These are phyloP conservation scores for Mus spretus DNA, from an alignment of 2,797 vertebrate species.

Conservation along the genomic window DNA sequence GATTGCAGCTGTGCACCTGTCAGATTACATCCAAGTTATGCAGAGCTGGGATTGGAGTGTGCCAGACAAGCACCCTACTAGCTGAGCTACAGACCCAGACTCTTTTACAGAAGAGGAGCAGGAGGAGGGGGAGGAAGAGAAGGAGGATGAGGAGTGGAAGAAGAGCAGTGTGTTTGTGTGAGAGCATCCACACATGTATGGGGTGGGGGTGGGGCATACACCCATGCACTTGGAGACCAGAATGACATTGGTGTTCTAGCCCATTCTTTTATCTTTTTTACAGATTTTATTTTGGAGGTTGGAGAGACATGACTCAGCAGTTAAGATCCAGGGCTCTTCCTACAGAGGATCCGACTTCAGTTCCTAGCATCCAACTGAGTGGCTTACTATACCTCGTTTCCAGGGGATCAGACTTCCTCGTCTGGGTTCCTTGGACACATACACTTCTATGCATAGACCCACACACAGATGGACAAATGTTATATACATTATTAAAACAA, in stretches of 20 bases:
- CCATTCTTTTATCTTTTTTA: not conserved
- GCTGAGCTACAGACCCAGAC: not conserved
- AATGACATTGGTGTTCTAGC: not conserved
- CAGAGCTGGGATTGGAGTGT: not conserved
- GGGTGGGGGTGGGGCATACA: too few species aligned
- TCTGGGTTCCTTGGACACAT: not conserved
- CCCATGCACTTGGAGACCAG: not conserved
- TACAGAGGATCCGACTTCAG: not conserved
- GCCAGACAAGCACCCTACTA: not conserved
- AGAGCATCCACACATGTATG: not conserved
- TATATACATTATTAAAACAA: not conserved
- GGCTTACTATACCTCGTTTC: not conserved
- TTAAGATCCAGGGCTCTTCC: not conserved
- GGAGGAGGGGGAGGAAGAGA: not conserved
- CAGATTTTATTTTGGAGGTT: not conserved
- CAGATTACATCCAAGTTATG: not conserved
- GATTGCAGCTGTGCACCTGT: not conserved
- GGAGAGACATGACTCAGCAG: not conserved
- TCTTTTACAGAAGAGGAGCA: not conserved
- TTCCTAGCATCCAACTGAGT: not conserved
- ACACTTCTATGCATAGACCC: not conserved
- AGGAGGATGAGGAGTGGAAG: not conserved
- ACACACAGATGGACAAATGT: not conserved
- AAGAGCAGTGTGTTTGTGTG: too few species aligned
- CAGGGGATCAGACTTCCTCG: not conserved